A percentile compares a stretch with the other conserved stretches of the same genome.
Evolutionary conservation across 2,888 invertebrate genomes (phyloP).

Genomic region (Aspidiotus destructor): DNA sequence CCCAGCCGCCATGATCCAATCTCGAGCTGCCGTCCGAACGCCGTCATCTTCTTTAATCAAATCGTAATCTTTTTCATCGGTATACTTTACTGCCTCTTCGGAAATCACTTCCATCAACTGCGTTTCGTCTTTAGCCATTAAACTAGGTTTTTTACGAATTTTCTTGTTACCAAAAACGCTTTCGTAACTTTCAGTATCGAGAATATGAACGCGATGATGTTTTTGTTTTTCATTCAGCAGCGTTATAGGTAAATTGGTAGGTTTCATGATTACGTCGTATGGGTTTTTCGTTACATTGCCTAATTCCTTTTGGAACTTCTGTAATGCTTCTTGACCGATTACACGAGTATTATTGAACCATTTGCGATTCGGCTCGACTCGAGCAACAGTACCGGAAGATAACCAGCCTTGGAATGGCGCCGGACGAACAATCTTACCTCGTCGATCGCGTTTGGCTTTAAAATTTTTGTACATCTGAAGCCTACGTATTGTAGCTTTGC

Average conservation of each 20-base stretch:
- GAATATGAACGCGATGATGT: constrained; percentile 80
- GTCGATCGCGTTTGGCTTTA: constrained; percentile 81
- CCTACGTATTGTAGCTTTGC: constrained; percentile 88
- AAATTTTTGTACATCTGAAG: constrained; percentile 97
- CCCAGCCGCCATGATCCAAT: constrained; percentile 92
- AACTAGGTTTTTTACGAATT: constrained; percentile 78
- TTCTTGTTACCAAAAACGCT: constrained; percentile 93
- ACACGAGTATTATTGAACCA: constrained; percentile 99
- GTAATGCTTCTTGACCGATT: constrained; percentile 79
- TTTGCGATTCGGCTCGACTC: constrained; percentile 93
- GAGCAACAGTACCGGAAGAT: constrained; percentile 72
- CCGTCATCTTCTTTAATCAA: constrained; percentile 67
- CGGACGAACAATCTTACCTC: constrained; percentile 73
- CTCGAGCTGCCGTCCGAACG: constrained; percentile 67
- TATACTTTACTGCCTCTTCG: constrained; percentile 64
- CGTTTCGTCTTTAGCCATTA: constrained; percentile 63
- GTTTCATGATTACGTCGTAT: constrained; percentile 94
- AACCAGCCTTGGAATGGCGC: constrained; percentile 92
- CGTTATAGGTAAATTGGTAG: constrained; percentile 87
- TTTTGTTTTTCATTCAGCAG: constrained; percentile 85
- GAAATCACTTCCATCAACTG: constrained; percentile 65
- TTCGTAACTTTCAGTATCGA: constrained; percentile 91
- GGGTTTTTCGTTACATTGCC: constrained; percentile 91
- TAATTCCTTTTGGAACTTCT: constrained; percentile 88
- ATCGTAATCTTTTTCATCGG: constrained; percentile 63